These are phyloP conservation scores for Eutrigla gurnardus DNA, from an alignment of 2,797 vertebrate species.

Conservation along the genomic window DNA sequence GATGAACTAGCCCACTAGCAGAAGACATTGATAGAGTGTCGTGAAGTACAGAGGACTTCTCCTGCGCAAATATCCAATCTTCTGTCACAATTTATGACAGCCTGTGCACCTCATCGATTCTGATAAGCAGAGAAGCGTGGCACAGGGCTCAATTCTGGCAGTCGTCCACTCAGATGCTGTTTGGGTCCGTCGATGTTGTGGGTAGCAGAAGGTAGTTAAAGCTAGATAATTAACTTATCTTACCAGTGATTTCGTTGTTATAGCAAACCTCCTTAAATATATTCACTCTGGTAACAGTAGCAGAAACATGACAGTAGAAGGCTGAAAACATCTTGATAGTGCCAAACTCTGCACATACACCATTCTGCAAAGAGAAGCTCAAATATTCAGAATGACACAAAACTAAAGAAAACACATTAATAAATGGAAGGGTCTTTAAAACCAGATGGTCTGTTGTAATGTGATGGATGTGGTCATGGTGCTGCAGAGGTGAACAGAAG, in stretches of 20 bases:
- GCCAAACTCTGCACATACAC: constrained; percentile 10
- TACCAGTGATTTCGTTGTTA: constrained; percentile 2
- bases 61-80: constrained; percentile 11
- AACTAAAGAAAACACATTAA: not conserved
- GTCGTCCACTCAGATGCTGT: not conserved
- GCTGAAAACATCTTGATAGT: constrained; percentile 7
- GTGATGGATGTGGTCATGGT: not conserved
- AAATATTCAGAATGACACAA: no score
- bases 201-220: constrained; percentile 2
- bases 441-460: not conserved
- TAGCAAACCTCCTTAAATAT: not conserved
- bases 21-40: constrained; percentile 16
- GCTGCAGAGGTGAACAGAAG: not conserved
- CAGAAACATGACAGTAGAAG: not conserved
- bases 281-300: not conserved
- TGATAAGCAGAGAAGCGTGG: constrained; percentile 10
- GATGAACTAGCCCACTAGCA: constrained; percentile 13
- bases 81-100: constrained; percentile 37
- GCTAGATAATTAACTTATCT: not conserved
- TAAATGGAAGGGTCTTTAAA: not conserved
- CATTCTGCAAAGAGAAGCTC: not conserved
- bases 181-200: not conserved
- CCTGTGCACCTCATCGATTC: constrained; percentile 21
- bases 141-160: constrained; percentile 11
- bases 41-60: constrained; percentile 17